Evolutionary conservation across 2,113 vertebrate species (phyloP).

Genomic region (Progne subis): DNA sequence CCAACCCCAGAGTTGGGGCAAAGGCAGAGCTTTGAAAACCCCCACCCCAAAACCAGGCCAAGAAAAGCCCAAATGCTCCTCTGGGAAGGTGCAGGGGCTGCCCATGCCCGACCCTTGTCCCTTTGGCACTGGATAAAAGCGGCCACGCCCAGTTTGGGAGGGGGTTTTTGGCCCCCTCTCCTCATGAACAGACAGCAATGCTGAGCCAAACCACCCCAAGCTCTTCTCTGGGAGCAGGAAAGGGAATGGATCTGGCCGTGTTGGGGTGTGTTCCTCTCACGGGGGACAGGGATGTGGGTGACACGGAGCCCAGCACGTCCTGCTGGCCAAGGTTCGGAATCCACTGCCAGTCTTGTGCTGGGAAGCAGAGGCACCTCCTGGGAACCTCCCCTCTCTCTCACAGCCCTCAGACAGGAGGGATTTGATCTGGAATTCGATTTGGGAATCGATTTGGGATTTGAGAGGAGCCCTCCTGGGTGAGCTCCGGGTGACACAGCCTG

Average conservation of each 20-base stretch:
- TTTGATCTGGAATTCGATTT: background rate
- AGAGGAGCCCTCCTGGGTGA: background rate
- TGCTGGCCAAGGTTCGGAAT: background rate
- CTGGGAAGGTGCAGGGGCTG: background rate
- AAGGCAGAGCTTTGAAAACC: background rate
- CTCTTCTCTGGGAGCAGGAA: background rate
- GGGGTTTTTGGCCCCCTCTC: background rate
- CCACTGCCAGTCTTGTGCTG: fast-evolving
- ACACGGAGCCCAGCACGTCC: fast-evolving
- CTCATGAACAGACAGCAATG: fast-evolving
- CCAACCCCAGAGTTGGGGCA: background rate
- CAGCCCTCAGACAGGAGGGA: fast-evolving
- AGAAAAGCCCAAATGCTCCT: background rate
- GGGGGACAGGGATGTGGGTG: background rate
- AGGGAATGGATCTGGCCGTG: fast-evolving
- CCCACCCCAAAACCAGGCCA: background rate
- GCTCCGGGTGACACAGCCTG: background rate
- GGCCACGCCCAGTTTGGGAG: fast-evolving
- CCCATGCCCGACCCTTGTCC: fast-evolving
- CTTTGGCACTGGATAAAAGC: fast-evolving
- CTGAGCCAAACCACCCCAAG: background rate
- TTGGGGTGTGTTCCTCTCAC: fast-evolving
- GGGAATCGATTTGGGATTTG: background rate
- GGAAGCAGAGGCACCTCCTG: fast-evolving
- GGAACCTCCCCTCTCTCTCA: background rate